Evolutionary conservation across 2,113 vertebrate species (phyloP).

Genomic region (Boulengeromyrus knoepffleri): DNA sequence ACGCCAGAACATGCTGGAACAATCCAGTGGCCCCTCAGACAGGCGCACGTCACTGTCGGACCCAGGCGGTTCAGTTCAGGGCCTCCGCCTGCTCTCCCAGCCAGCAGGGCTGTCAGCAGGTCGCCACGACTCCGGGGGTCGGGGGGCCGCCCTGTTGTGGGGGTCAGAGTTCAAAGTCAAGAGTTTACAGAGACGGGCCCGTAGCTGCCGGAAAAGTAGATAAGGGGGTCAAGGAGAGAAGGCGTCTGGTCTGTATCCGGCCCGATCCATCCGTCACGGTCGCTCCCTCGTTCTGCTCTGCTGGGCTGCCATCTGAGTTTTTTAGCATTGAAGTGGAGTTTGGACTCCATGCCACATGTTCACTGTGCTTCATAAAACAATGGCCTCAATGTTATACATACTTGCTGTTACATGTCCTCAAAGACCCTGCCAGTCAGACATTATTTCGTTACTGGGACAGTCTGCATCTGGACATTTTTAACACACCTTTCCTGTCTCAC

Average conservation of each 20-base stretch:
- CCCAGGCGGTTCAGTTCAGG: not conserved
- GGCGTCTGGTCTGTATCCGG: not conserved
- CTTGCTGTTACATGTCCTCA: not conserved
- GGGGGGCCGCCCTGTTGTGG: not conserved
- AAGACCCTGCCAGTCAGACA: not conserved
- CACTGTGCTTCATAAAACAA: not conserved
- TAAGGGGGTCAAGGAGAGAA: not conserved
- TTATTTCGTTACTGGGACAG: not conserved
- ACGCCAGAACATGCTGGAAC: not conserved
- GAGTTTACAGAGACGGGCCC: not conserved
- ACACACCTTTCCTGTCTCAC: not conserved
- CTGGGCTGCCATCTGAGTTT: not conserved
- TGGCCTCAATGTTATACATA: not conserved
- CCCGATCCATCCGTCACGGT: not conserved
- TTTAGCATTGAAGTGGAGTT: not conserved
- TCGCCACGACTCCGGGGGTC: not conserved
- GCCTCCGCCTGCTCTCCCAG: not conserved
- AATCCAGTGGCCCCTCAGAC: not conserved
- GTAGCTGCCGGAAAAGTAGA: not conserved
- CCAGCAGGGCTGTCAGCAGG: not conserved
- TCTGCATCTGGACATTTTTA: not conserved
- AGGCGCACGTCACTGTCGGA: not conserved
- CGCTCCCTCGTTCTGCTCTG: not conserved
- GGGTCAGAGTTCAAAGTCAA: conserved; percentile 18
- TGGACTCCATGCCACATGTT: not conserved